Base-by-base conservation (phyloP, 1,140 invertebrate species). In the Philaenus spumarius region DNA sequence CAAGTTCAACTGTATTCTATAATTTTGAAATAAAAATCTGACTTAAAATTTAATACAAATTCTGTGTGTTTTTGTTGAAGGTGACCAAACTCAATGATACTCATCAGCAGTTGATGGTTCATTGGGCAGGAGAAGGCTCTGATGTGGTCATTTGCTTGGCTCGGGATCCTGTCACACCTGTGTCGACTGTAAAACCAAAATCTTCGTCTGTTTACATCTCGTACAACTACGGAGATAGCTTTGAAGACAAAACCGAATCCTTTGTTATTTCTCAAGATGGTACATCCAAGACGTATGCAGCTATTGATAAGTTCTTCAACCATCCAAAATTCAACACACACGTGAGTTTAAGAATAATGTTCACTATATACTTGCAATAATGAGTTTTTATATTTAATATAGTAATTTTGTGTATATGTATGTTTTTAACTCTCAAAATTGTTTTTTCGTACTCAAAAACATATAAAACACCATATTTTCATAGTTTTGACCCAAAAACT, bases 91-190 rank as follows among this genome's bases (percentile, higher is more conserved):
- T 94, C 9, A 89, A 91, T 75, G 90, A 93, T 71, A 85, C 82
- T 51, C 90, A 94, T 71, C 87, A 89, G 64, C 89, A 91, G 68
- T 72, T 95, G 63, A 87, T 93, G 78, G 89, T 94, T 1, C 86
- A 93, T 73, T 94, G 92, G 91, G 88, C 90, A 24, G 90, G 90
- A 22, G 84, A 89, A 68, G 82, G 82, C 17, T 90, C 87, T 42
- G 82, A 89, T 72, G 88, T 93, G 11, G 89, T 95, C 58, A 85
- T 94, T 55, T 93, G 90, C 64, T 73, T 94, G 47, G 89, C 90
- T 1, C 78, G 84, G 67, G 85, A 90, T 68, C 15, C 66, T 72
- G 15, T 24, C 19, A 37, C 55, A 15, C 56, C 67, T 9, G 62
- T 62, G 9, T 62, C 64, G 24, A 3, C 17, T 15, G 61, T 60